Base-by-base conservation (phyloP, 2,113 vertebrate species). In the Micromys minutus region DNA sequence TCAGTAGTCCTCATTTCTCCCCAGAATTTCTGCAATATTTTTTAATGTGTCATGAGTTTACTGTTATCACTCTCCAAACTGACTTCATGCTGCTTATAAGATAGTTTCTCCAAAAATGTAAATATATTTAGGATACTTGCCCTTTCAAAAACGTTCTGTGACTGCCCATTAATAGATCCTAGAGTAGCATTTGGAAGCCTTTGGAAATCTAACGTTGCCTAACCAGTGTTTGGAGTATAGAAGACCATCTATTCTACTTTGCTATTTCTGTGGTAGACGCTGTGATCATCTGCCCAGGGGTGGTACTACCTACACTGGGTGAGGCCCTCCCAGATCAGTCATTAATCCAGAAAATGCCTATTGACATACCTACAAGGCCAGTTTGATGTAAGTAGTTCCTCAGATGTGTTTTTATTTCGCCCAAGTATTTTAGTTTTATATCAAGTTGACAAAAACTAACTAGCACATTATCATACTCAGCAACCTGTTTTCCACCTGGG, bases 101-200 rank as follows among this genome's bases (percentile, higher is more conserved):
- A 75, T 77, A 72, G 69, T 65, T 52, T 96, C 85, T 77, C 21
- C 81, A 67, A 87, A 91, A 47, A 71, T 36, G 69, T 17, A 72
- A 34, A 36, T 88, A 52, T 75, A 11, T 11, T 34, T 96, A 42
- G 29, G 45, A 89, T 15, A 90, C 1, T 76, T 16, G 61, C 36
- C 24, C 75, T 96, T 84, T 91, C 34, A 94, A 87, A 96, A 75
- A 42, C 17, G 21, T 93, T 72, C 72, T 77, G 26, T 95, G 57
- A 42, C 61, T 34, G 84, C 15, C 31, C 9, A 19, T 42, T 5
- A 19, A 34, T 91, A 24, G 79, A 91, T 4, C 67, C 16, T 91
- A 59, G 88, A 72, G 57, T 88, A 93, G 16, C 36, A 69, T 63
- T 91, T 87, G 13, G 39, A 93, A 94, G 47, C 3, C 10, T 13